These are phyloP conservation scores for Caranx ignobilis DNA, from an alignment of 2,113 vertebrate genomes.

Conservation along the genomic window DNA sequence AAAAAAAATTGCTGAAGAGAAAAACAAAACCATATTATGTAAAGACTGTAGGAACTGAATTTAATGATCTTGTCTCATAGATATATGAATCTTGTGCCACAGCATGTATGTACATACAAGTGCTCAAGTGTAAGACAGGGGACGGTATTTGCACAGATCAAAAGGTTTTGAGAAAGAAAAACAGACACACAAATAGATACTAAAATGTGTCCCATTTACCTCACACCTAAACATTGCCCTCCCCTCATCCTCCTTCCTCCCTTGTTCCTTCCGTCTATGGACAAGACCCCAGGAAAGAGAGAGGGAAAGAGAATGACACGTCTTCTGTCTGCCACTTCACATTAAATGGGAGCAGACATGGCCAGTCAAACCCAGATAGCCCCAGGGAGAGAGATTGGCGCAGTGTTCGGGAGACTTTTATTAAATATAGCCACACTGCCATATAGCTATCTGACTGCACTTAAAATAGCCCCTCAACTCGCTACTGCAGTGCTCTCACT, in stretches of 20 bases:
- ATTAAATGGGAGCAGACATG: constrained; percentile 77
- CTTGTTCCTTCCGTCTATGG: constrained; percentile 21
- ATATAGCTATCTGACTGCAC: constrained; percentile 75
- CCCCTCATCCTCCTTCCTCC: background rate
- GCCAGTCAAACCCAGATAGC: constrained; percentile 75
- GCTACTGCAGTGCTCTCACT: constrained; percentile 67
- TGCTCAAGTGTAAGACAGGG: background rate
- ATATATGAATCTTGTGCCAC: background rate
- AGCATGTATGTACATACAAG: background rate
- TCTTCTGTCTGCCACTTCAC: constrained; percentile 74
- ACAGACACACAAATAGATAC: constrained; percentile 13
- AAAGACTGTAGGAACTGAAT: background rate
- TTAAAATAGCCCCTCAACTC: constrained; percentile 75
- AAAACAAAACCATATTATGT: background rate
- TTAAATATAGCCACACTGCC: constrained; percentile 77
- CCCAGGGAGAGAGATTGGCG: constrained; percentile 68
- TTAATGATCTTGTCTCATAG: background rate
- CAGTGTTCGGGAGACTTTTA: constrained; percentile 76
- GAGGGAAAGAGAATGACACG: constrained; percentile 59
- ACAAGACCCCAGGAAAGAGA: constrained; percentile 50
- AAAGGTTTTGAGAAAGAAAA: constrained; percentile 6
- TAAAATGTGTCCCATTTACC: constrained; percentile 32
- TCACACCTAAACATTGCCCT: constrained; percentile 21
- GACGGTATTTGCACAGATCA: constrained; percentile 13
- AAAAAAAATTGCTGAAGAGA: constrained; percentile 18